Conservation (phyloP, 1,140 invertebrate genomes). For the Lasaia peninsularis region DNA sequence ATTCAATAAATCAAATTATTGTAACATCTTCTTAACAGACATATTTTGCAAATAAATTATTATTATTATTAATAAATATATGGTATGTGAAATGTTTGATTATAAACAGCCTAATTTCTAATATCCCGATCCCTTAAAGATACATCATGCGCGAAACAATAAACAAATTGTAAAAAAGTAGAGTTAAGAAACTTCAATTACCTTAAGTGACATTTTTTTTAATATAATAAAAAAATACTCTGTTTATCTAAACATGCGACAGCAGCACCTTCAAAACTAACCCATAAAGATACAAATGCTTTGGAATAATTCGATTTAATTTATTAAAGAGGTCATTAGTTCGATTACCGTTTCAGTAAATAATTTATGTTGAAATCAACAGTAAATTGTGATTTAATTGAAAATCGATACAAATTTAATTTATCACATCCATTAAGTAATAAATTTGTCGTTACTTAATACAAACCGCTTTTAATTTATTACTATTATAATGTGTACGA, state of each 20-base stretch:
- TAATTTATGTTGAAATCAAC: conserved; percentile 8
- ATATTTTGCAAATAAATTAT: no score
- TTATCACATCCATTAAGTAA: conserved; percentile 9
- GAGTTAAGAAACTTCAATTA: background rate
- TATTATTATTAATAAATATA: no score
- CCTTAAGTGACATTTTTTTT: no score
- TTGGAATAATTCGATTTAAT: conserved; percentile 1
- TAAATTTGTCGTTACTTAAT: conserved; percentile 12
- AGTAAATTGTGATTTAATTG: conserved; percentile 10
- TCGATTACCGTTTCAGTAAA: background rate
- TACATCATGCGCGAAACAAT: no score
- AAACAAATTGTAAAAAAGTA: no score
- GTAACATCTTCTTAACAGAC: no score
- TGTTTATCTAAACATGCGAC: background rate
- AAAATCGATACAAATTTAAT: conserved; percentile 8
- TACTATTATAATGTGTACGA: background rate
- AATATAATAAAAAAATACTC: no score
- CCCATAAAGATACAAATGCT: background rate
- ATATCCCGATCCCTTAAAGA: no score
- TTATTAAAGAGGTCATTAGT: conserved; percentile 12
- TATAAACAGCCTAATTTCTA: no score
- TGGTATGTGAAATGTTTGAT: no score
- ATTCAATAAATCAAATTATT: no score
- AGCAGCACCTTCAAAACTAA: background rate
- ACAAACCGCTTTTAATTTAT: conserved; percentile 4